Conservation (phyloP, 2,113 vertebrate species). For the Varanus salvator region DNA sequence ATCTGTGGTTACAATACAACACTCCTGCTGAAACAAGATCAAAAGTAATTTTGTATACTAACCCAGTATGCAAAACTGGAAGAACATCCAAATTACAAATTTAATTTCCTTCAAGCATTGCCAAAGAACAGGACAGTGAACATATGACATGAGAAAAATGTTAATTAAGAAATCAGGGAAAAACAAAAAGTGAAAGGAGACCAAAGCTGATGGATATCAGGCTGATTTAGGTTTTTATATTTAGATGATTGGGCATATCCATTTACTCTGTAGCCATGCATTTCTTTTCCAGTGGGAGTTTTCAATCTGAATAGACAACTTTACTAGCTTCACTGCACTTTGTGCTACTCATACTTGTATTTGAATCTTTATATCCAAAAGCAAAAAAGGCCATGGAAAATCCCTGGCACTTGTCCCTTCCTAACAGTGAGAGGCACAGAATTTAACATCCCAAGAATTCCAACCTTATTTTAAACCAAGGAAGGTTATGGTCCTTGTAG, state of each 20-base stretch:
- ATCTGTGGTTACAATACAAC: not conserved
- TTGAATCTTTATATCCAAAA: not conserved
- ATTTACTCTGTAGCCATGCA: not conserved
- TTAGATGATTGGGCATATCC: not conserved
- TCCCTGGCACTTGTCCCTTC: too few species aligned
- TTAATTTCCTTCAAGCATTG: not conserved
- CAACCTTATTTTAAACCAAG: not conserved
- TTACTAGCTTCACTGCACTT: not conserved
- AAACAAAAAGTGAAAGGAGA: not conserved
- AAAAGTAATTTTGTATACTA: not conserved
- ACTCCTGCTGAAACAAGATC: not conserved
- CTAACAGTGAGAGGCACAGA: not conserved
- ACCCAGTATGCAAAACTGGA: not conserved
- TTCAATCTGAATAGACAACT: not conserved
- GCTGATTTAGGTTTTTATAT: not conserved
- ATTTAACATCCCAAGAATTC: not conserved
- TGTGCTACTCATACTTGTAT: not conserved
- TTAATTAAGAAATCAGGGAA: not conserved
- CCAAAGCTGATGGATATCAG: not conserved
- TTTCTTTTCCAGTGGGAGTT: not conserved
- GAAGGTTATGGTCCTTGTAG: not conserved
- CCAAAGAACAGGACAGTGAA: not conserved
- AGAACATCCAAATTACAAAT: not conserved
- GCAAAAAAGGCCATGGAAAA: not conserved
- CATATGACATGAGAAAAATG: not conserved